Conservation (phyloP, 2,888 invertebrate genomes). For the Tipula lateralis region DNA sequence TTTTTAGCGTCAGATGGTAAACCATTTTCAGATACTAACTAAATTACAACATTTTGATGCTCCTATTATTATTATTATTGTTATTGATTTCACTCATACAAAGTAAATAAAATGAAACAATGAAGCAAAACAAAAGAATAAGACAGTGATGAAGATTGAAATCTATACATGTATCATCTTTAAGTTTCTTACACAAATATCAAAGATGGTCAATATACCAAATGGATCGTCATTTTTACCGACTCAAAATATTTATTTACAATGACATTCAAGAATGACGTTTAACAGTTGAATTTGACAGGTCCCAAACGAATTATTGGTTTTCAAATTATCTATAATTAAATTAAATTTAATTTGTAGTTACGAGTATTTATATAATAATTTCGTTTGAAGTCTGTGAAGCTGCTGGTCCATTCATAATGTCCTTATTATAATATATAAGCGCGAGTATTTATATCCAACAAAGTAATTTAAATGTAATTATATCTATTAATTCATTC, state of each 20-base stretch:
- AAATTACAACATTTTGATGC: background rate
- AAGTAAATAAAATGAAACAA: background rate
- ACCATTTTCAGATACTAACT: background rate
- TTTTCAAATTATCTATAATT: background rate
- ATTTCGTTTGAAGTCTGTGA: background rate
- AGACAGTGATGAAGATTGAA: conserved; percentile 13
- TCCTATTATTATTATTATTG: background rate
- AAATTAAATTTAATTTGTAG: background rate
- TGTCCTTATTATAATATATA: background rate
- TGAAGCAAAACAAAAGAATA: background rate
- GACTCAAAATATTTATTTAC: background rate
- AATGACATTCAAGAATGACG: background rate
- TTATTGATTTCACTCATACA: background rate
- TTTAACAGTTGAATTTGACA: background rate
- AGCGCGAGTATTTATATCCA: background rate
- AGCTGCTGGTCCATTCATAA: background rate
- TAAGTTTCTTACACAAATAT: background rate
- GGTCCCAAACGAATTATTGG: background rate
- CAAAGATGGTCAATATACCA: conserved; percentile 12
- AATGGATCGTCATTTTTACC: background rate
- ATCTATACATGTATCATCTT: background rate
- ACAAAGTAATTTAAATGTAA: conserved; percentile 24
- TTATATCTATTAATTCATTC: conserved; percentile 11
- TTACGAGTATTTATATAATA: background rate
- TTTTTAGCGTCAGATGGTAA: background rate